Percentiles rank a stretch among this genome's conserved stretches.
Evolutionary conservation across 1,140 invertebrate species (phyloP).

Genomic region (Drosophila paulistorum): DNA sequence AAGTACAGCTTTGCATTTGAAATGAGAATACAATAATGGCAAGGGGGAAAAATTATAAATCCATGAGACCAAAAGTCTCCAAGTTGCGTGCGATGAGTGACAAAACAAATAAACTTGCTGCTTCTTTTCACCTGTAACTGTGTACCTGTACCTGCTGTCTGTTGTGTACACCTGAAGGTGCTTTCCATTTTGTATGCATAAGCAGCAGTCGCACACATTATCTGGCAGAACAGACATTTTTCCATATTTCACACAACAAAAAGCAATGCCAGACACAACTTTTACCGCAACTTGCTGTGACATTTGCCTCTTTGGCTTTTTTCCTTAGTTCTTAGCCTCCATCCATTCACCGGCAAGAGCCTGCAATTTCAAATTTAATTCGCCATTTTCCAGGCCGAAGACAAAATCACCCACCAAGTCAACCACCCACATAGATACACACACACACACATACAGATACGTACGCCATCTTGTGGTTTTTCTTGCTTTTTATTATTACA

Average conservation of each 20-base stretch:
- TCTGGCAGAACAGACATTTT: conserved; percentile 60
- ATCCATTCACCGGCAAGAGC: conserved; percentile 37
- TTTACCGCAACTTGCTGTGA: conserved; percentile 75
- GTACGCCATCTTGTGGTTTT: conserved; percentile 67
- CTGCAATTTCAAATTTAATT: conserved; percentile 80
- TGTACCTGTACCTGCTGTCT: not conserved
- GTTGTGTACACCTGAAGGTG: not conserved
- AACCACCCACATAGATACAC: not conserved
- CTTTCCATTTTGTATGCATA: conserved; percentile 74
- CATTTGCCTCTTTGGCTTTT: conserved; percentile 39
- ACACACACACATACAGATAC: not conserved
- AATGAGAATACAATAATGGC: conserved; percentile 33
- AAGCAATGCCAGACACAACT: conserved; percentile 63
- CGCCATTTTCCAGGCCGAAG: conserved; percentile 63
- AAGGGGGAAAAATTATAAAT: not conserved
- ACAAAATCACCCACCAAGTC: conserved; percentile 21
- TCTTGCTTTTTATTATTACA: conserved; percentile 63
- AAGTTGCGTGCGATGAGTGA: conserved; percentile 36
- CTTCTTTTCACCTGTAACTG: conserved; percentile 20
- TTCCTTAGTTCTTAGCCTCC: not conserved
- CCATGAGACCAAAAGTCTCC: too few species aligned
- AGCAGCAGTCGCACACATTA: conserved; percentile 66
- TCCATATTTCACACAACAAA: conserved; percentile 74
- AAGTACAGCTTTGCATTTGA: conserved; percentile 60
- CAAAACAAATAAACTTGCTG: conserved; percentile 70